These are phyloP conservation scores for Cataglyphis livida DNA, from an alignment of 2,888 invertebrate species.

Conservation along the genomic window DNA sequence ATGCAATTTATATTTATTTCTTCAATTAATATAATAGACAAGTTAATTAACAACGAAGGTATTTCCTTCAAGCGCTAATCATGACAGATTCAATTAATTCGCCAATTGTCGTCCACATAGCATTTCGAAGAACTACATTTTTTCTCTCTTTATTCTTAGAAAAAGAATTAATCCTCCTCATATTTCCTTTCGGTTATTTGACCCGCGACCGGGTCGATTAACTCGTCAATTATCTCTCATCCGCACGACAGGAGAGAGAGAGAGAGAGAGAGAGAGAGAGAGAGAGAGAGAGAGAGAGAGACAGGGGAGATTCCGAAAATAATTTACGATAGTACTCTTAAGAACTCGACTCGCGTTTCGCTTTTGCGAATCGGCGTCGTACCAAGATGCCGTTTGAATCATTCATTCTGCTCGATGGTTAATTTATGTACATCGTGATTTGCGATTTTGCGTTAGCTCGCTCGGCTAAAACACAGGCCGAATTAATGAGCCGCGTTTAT, in stretches of 20 bases:
- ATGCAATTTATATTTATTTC: not conserved
- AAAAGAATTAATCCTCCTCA: not conserved
- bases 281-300: too few species aligned
- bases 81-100: slow-evolving; percentile 15
- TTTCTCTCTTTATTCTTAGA: slow-evolving; percentile 27
- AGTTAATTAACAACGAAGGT: not conserved
- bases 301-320: slow-evolving; percentile 12
- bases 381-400: slow-evolving; percentile 44
- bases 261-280: too few species aligned
- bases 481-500: slow-evolving; percentile 23
- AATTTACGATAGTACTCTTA: slow-evolving; percentile 7
- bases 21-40: not conserved
- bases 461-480: not conserved
- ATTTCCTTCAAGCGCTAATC: not conserved
- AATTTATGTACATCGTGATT: slow-evolving; percentile 39
- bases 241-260: not conserved
- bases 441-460: slow-evolving; percentile 35
- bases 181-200: slow-evolving; percentile 17
- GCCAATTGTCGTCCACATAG: not conserved
- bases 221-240: slow-evolving; percentile 28
- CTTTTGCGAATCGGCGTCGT: slow-evolving; percentile 29
- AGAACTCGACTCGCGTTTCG: not conserved
- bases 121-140: slow-evolving; percentile 27
- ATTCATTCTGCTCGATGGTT: slow-evolving; percentile 17
- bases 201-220: slow-evolving; percentile 33